Conservation (phyloP, 2,113 vertebrate genomes). For the Proteles cristata region DNA sequence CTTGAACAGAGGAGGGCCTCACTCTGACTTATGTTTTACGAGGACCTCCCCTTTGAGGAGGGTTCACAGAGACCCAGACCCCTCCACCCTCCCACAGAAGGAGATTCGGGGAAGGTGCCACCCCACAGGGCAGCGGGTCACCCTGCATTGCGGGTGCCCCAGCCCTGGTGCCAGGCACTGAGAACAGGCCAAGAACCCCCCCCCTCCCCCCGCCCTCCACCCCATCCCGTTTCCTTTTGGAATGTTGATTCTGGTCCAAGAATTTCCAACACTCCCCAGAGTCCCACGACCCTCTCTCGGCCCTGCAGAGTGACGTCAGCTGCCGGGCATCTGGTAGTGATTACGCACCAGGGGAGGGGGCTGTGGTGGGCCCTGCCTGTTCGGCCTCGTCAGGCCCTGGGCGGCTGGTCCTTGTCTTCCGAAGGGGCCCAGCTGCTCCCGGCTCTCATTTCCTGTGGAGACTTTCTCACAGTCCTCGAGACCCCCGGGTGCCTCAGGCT, state of each 20-base stretch:
- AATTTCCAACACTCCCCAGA: conserved; percentile 80
- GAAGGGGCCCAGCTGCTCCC: conserved; percentile 85
- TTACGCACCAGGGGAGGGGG: conserved; percentile 74
- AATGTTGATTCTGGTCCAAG: conserved; percentile 85
- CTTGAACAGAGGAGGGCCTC: not conserved
- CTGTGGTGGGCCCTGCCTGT: conserved; percentile 5
- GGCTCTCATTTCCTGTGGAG: conserved; percentile 81
- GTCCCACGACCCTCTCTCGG: conserved; percentile 72
- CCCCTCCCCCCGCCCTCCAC: conserved; percentile 67
- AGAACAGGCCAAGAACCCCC: conserved; percentile 68
- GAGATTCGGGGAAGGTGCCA: not conserved
- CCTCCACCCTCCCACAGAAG: not conserved
- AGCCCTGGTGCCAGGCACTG: not conserved
- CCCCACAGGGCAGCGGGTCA: not conserved
- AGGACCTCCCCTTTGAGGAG: not conserved
- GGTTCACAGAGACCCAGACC: not conserved
- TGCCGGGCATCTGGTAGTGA: conserved; percentile 84
- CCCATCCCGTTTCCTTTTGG: conserved; percentile 77
- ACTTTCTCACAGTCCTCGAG: conserved; percentile 86
- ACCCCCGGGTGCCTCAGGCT: conserved; percentile 70
- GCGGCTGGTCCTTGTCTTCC: conserved; percentile 72
- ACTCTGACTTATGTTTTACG: not conserved
- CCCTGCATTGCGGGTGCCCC: not conserved
- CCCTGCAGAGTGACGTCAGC: conserved; percentile 74
- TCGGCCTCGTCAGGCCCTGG: conserved; percentile 42